Evolutionary conservation across 2,888 invertebrate species (phyloP).

Genomic region (Allolobophora icterica): DNA sequence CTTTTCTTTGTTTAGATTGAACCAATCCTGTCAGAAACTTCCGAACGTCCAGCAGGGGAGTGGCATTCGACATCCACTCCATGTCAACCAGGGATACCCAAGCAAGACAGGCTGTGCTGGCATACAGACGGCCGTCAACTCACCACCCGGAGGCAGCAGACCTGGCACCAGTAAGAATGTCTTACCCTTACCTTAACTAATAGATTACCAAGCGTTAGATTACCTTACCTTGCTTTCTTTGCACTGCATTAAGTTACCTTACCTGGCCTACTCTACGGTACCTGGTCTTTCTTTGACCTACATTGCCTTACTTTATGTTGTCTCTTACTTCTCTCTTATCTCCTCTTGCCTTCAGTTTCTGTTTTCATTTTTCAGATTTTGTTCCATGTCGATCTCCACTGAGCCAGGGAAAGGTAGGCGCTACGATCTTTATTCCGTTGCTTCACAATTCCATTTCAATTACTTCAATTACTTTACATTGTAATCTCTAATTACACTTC

Average conservation of each 20-base stretch:
- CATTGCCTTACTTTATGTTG: no score
- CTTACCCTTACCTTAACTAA: background rate
- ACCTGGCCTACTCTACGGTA: background rate
- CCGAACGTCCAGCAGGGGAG: conserved; percentile 29
- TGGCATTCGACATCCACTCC: conserved; percentile 18
- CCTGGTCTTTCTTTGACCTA: no score
- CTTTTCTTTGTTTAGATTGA: background rate
- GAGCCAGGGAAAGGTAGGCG: background rate
- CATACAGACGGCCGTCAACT: background rate
- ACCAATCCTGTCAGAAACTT: conserved; percentile 1
- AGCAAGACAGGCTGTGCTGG: conserved; percentile 19
- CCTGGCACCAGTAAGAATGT: background rate
- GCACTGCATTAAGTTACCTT: background rate
- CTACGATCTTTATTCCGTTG: background rate
- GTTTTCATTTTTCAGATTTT: background rate
- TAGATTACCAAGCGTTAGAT: background rate
- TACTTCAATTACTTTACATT: background rate
- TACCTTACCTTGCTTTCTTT: background rate
- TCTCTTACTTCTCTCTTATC: no score
- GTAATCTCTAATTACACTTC: background rate
- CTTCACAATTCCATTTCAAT: background rate
- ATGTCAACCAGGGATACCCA: conserved; percentile 24
- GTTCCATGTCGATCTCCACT: conserved; percentile 13
- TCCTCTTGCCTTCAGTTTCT: background rate
- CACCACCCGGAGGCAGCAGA: conserved; percentile 19